phyloP scores from a whole-genome alignment of 2,113 vertebrate genomes.

The Taxidea taxus region DNA sequence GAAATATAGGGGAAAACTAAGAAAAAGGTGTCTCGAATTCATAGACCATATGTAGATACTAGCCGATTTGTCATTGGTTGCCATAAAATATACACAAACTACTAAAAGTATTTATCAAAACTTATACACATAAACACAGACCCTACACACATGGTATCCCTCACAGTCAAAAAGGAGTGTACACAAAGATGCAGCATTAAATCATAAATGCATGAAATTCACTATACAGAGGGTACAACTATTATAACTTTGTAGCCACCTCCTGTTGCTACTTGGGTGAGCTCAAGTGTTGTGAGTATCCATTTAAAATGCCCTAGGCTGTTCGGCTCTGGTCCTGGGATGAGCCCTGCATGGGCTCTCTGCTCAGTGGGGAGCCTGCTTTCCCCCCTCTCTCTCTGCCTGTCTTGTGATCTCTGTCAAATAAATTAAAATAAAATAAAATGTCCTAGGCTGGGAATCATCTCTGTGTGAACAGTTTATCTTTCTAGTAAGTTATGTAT shows the following conservation, averaged over 20 bases:
- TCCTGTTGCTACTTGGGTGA: background rate
- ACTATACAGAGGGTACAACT: background rate
- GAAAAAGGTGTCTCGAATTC: background rate
- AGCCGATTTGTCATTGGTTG: background rate
- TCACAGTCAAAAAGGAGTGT: background rate
- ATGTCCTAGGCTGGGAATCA: background rate
- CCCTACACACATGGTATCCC: background rate
- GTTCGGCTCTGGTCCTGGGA: no score
- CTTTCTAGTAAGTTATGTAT: background rate
- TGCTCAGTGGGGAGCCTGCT: no score
- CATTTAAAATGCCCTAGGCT: background rate
- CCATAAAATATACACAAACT: background rate
- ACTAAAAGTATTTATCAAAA: background rate
- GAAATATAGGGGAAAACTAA: background rate
- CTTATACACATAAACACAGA: background rate
- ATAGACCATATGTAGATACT: background rate
- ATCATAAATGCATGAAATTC: background rate
- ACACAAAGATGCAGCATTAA: background rate
- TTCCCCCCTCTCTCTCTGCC: no score
- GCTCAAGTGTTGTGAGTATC: background rate
- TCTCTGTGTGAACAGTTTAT: background rate
- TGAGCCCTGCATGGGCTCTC: no score
- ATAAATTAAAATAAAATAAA: no score
- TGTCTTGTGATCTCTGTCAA: no score
- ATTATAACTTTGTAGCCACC: background rate